phyloP scores from a whole-genome alignment of 2,113 vertebrate genomes.

The Melanotaenia duboulayi region DNA sequence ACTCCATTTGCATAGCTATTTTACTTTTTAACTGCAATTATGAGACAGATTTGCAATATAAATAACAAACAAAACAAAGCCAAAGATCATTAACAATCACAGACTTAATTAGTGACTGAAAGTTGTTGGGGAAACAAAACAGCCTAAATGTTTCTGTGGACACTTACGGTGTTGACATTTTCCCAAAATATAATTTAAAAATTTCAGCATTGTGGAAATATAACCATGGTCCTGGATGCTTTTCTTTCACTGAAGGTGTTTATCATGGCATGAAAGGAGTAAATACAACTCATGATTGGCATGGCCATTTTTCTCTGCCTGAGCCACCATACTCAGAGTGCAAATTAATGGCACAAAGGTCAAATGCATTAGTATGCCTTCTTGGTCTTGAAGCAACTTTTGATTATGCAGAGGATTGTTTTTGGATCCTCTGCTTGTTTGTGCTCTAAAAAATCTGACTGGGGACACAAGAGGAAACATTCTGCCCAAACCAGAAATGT shows the following conservation, averaged over 20 bases:
- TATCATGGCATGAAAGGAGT: neutral
- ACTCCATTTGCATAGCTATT: neutral
- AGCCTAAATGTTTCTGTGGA: too few relatives aligned
- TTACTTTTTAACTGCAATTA: neutral
- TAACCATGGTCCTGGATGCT: too few relatives aligned
- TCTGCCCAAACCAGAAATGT: neutral
- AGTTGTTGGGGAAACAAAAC: too few relatives aligned
- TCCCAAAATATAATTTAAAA: too few relatives aligned
- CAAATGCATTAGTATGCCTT: slow-evolving; percentile 3
- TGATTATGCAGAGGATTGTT: slow-evolving; percentile 1
- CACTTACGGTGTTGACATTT: too few relatives aligned
- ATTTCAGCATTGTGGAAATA: neutral
- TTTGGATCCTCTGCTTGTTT: neutral
- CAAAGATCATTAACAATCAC: too few relatives aligned
- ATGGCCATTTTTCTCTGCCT: neutral
- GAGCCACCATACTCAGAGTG: neutral
- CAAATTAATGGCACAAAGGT: slow-evolving; percentile 13
- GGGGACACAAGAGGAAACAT: too few relatives aligned
- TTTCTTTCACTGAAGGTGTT: neutral
- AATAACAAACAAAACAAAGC: neutral
- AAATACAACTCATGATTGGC: neutral
- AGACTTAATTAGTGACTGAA: too few relatives aligned
- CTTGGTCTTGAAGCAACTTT: slow-evolving; percentile 1
- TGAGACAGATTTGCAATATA: neutral
- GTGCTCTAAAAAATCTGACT: neutral